phyloP scores from a whole-genome alignment of 2,888 invertebrate genomes.

The Crioceris asparagi region DNA sequence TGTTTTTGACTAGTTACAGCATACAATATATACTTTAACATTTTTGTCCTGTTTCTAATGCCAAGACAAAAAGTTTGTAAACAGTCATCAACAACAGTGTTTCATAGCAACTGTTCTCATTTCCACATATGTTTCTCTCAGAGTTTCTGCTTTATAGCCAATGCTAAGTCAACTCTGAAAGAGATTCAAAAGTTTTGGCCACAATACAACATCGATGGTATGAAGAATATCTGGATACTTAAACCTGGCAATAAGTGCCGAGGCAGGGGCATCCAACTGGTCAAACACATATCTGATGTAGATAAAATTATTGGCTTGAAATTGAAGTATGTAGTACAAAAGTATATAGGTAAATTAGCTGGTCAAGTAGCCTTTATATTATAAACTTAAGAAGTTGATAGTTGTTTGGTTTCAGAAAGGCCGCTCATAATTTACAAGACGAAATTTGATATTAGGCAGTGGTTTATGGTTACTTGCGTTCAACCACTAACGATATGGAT shows the following conservation, averaged over 20 bases:
- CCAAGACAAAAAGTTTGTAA: too few relatives aligned
- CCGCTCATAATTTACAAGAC: constrained; percentile 82
- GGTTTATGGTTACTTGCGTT: constrained; percentile 87
- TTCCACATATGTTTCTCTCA: not conserved
- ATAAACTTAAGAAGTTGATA: constrained; percentile 18
- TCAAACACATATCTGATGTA: constrained; percentile 80
- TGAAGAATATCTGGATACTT: constrained; percentile 85
- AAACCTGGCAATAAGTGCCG: constrained; percentile 91
- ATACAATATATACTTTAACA: too few relatives aligned
- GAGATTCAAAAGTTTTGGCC: constrained; percentile 66
- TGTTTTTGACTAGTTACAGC: too few relatives aligned
- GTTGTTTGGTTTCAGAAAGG: constrained; percentile 59
- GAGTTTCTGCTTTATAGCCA: constrained; percentile 26
- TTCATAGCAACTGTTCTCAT: not conserved
- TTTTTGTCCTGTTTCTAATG: too few relatives aligned
- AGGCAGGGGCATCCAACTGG: constrained; percentile 79
- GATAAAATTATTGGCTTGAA: constrained; percentile 57
- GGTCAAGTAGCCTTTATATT: constrained; percentile 1
- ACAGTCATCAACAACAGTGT: too few relatives aligned
- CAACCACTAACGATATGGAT: constrained; percentile 88
- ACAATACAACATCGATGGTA: constrained; percentile 75
- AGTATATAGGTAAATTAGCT: constrained; percentile 71
- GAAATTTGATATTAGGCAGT: constrained; percentile 91
- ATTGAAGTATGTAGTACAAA: constrained; percentile 83
- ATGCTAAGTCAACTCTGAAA: constrained; percentile 50